These are phyloP conservation scores for Thumatha senex DNA, from an alignment of 2,888 invertebrate species.

Conservation along the genomic window DNA sequence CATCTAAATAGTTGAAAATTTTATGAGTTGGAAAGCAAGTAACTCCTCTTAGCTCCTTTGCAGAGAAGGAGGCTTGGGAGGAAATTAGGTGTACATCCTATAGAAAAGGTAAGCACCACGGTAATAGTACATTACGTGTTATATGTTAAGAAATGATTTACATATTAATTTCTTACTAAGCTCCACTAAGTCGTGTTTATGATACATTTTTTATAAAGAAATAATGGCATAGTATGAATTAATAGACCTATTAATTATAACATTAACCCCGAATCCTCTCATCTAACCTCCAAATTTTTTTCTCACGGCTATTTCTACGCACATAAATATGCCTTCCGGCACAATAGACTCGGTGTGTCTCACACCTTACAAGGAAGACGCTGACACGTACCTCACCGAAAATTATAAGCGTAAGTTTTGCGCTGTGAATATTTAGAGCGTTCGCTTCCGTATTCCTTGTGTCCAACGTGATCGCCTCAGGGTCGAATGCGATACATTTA, in stretches of 20 bases:
- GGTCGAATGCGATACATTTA: constrained; percentile 47
- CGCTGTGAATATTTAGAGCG: constrained; percentile 73
- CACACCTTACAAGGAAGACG: constrained; percentile 64
- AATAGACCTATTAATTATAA: background rate
- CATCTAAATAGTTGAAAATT: no score
- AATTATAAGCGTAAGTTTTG: constrained; percentile 64
- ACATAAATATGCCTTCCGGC: constrained; percentile 27
- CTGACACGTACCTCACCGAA: constrained; percentile 70
- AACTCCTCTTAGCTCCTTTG: no score
- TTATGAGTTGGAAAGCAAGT: no score
- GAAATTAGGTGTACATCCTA: no score
- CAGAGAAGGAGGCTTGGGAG: no score
- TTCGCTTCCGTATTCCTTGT: constrained; percentile 71
- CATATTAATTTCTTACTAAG: no score
- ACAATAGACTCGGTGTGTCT: constrained; percentile 39
- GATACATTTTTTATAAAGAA: no score
- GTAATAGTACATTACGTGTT: no score
- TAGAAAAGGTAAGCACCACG: no score
- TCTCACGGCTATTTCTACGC: constrained; percentile 11
- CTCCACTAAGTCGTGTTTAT: no score
- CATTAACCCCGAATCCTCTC: constrained; percentile 6
- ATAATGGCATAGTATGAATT: background rate
- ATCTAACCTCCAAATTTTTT: constrained; percentile 9
- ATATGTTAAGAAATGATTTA: no score
- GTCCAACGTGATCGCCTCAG: constrained; percentile 41